Percentiles rank a stretch among this genome's conserved stretches.
These are phyloP conservation scores for Alethe castanea DNA, from an alignment of 2,113 vertebrate genomes.

Conservation along the genomic window DNA sequence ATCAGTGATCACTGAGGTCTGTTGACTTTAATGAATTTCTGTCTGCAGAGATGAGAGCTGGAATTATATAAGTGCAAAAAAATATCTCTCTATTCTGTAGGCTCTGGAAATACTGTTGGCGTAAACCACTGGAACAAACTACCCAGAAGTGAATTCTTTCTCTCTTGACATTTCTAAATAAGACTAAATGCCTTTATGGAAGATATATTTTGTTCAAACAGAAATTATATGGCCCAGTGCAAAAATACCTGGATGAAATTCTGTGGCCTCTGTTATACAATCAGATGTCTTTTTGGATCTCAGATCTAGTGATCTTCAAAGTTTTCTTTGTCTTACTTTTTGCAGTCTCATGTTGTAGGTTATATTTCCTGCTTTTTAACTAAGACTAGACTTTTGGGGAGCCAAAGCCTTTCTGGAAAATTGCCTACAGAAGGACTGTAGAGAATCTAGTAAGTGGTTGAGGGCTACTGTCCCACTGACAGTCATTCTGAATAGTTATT, in stretches of 20 bases:
- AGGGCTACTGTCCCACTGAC: neutral
- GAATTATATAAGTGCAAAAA: conserved; percentile 35
- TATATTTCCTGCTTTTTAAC: neutral
- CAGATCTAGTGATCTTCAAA: neutral
- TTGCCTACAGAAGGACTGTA: neutral
- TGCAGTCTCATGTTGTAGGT: neutral
- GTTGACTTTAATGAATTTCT: conserved; percentile 23
- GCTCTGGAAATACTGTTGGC: conserved; percentile 39
- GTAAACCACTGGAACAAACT: conserved; percentile 57
- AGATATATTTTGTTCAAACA: conserved; percentile 55
- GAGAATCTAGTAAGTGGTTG: neutral
- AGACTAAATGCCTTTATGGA: conserved; percentile 47
- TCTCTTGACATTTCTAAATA: conserved; percentile 44
- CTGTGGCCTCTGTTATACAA: neutral
- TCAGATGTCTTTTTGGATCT: conserved; percentile 1
- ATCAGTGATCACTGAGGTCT: neutral
- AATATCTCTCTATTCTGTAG: conserved; percentile 38
- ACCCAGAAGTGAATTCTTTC: conserved; percentile 26
- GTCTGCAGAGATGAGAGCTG: neutral
- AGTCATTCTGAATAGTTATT: neutral
- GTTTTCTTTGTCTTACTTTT: neutral
- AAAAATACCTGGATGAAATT: conserved; percentile 51
- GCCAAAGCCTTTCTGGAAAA: neutral
- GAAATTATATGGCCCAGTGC: conserved; percentile 37
- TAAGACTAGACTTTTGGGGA: neutral